These are phyloP conservation scores for Xanthorhoe spadicearia DNA, from an alignment of 2,888 invertebrate genomes.

Conservation along the genomic window DNA sequence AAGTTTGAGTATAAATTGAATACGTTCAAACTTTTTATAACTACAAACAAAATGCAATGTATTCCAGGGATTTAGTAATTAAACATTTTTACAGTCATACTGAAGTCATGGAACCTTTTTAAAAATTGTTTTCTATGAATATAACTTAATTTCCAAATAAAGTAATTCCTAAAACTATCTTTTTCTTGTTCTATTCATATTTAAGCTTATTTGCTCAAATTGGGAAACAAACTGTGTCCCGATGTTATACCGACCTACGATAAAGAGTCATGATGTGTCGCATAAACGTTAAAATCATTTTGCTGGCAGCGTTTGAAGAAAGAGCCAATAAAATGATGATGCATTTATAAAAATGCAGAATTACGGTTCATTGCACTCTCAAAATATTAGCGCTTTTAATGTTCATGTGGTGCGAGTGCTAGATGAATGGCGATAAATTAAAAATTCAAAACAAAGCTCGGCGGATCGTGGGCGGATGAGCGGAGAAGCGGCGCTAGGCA, in stretches of 20 bases:
- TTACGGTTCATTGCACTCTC: conserved; percentile 42
- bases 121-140: too few species aligned
- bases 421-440: conserved; percentile 82
- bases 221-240: neutral
- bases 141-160: neutral
- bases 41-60: too few species aligned
- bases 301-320: conserved; percentile 2
- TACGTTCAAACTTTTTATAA: neutral
- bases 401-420: conserved; percentile 62
- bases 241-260: conserved; percentile 2
- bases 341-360: conserved; percentile 33
- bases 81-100: too few species aligned
- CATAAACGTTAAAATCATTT: conserved; percentile 6
- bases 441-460: conserved; percentile 82
- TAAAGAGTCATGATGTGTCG: neutral
- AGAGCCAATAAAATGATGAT: conserved; percentile 14
- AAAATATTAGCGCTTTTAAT: conserved; percentile 54
- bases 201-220: neutral
- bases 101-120: too few species aligned
- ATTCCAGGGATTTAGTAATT: too few species aligned
- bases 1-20: neutral
- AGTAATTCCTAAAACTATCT: neutral
- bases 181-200: neutral
- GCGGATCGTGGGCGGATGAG: conserved; percentile 73
- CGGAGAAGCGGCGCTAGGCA: conserved; percentile 72